phyloP scores from a whole-genome alignment of 2,888 invertebrate species.

The Apotomis turbidana region DNA sequence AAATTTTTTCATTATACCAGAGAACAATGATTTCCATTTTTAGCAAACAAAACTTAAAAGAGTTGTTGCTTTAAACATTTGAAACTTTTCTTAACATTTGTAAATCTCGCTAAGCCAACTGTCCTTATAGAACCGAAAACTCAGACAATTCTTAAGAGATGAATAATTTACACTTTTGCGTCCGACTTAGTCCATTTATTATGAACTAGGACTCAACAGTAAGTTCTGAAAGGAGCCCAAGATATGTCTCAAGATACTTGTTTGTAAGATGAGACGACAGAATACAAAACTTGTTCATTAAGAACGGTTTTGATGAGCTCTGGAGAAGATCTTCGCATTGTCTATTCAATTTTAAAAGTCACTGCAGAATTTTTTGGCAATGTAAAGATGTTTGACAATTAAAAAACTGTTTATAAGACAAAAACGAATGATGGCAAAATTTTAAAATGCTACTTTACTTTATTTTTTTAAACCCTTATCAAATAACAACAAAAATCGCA shows the following conservation, averaged over 20 bases:
- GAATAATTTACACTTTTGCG: constrained; percentile 29
- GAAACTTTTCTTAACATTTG: constrained; percentile 8
- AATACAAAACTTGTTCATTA: constrained; percentile 1
- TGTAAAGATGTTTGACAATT: no score
- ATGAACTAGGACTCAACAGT: constrained; percentile 27
- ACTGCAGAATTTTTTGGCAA: not conserved
- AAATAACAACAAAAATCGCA: no score
- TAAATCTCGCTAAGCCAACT: constrained; percentile 3
- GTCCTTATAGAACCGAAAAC: constrained; percentile 12
- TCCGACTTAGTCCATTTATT: constrained; percentile 29
- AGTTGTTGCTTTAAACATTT: no score
- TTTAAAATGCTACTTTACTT: no score
- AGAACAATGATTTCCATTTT: no score
- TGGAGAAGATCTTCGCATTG: not conserved
- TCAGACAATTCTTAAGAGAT: constrained; percentile 27
- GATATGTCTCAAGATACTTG: constrained; percentile 17
- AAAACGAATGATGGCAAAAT: no score
- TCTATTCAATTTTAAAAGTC: no score
- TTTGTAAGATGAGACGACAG: constrained; percentile 7
- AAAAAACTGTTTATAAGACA: no score
- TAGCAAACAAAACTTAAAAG: no score
- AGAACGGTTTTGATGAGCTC: not conserved
- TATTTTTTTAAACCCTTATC: no score
- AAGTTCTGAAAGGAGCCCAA: constrained; percentile 18
- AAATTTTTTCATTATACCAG: no score